Conservation (phyloP, 2,113 vertebrate genomes). For the Cercocebus atys region DNA sequence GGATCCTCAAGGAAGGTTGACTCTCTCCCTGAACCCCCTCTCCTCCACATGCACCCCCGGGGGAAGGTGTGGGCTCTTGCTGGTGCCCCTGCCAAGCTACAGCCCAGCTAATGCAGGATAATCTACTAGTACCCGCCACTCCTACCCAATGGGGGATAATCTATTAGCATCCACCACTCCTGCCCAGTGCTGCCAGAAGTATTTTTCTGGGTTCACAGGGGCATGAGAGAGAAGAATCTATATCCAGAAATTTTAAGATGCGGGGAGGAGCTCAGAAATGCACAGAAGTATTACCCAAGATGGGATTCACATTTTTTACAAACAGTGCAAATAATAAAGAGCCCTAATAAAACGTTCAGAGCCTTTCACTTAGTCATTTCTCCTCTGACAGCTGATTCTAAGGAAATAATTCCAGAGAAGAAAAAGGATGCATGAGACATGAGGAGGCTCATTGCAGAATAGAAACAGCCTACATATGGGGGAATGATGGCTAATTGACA, state of each 20-base stretch:
- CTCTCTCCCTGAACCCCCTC: background rate
- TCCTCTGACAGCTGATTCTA: background rate
- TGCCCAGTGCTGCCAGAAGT: background rate
- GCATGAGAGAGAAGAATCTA: background rate
- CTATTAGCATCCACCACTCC: background rate
- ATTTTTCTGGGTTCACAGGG: background rate
- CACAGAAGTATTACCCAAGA: background rate
- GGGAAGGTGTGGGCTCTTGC: background rate
- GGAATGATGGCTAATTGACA: fast-evolving
- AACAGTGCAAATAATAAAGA: background rate
- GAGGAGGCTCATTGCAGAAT: background rate
- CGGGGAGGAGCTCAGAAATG: background rate
- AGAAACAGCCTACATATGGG: background rate
- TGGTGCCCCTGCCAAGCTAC: background rate
- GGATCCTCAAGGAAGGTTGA: background rate
- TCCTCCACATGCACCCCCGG: no score
- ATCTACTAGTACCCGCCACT: background rate
- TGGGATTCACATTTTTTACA: background rate
- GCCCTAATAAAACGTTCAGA: background rate
- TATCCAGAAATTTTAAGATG: background rate
- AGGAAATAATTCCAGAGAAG: background rate
- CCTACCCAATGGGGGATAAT: no score
- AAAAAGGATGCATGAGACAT: background rate
- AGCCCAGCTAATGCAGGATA: background rate
- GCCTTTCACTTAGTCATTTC: background rate